These are phyloP conservation scores for Eristalinus aeneus DNA, from an alignment of 2,888 invertebrate genomes.

Conservation along the genomic window DNA sequence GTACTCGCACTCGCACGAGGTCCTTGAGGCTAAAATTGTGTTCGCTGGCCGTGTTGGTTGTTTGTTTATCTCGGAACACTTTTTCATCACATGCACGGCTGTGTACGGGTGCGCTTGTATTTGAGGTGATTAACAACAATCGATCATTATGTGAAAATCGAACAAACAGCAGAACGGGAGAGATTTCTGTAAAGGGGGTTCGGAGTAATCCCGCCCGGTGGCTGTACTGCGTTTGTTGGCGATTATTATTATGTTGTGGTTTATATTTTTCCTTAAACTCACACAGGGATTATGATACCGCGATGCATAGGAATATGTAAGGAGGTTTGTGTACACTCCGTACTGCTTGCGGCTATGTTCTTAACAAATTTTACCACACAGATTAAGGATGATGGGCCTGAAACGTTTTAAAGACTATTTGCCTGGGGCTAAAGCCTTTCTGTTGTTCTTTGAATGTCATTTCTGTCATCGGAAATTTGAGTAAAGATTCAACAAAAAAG, in stretches of 20 bases:
- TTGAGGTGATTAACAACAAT: conserved; percentile 71
- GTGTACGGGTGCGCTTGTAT: conserved; percentile 17
- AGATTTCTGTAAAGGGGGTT: background rate
- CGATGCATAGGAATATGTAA: background rate
- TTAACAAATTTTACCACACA: conserved; percentile 16
- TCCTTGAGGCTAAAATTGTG: conserved; percentile 68
- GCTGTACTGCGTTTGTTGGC: conserved; percentile 55
- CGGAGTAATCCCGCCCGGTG: conserved; percentile 50
- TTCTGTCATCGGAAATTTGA: too few relatives aligned
- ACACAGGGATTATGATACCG: conserved; percentile 52
- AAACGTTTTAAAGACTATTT: too few relatives aligned
- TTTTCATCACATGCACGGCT: conserved; percentile 17
- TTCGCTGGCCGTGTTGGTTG: conserved; percentile 42
- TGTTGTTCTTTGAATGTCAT: too few relatives aligned
- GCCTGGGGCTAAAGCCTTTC: too few relatives aligned
- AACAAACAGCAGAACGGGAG: conserved; percentile 46
- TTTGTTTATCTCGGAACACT: conserved; percentile 67
- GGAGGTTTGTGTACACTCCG: background rate
- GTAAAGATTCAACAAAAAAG: too few relatives aligned
- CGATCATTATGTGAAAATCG: conserved; percentile 70
- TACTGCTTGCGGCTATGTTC: conserved; percentile 37
- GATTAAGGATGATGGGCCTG: background rate
- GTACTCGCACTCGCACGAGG: too few relatives aligned
- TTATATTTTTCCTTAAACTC: conserved; percentile 31
- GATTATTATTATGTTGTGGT: conserved; percentile 68